These are phyloP conservation scores for Tupaia tana DNA, from an alignment of 2,113 vertebrate species.

Conservation along the genomic window DNA sequence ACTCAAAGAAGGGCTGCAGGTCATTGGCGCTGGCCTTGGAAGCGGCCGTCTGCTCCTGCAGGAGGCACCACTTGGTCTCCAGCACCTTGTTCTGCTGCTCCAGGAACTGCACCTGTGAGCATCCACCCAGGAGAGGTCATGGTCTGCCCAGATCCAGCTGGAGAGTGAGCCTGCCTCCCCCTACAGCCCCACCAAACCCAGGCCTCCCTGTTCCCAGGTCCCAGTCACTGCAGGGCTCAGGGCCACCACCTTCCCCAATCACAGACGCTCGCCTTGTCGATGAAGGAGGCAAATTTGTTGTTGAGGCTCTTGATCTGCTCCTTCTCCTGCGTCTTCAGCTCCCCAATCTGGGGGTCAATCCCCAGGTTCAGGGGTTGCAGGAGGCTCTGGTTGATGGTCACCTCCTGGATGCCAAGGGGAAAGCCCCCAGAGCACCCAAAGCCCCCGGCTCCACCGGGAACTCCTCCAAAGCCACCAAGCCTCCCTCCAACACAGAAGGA, in stretches of 20 bases:
- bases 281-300: neutral
- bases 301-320: neutral
- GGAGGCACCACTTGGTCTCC: constrained; percentile 31
- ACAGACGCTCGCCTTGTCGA: neutral
- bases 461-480: neutral
- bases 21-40: constrained; percentile 83
- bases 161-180: neutral
- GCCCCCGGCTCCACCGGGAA: neutral
- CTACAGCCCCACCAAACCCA: neutral
- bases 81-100: constrained; percentile 23
- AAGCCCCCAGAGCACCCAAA: neutral
- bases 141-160: neutral
- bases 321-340: neutral
- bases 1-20: constrained; percentile 86
- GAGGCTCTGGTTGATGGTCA: neutral
- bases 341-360: neutral
- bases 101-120: neutral
- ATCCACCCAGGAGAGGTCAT: neutral
- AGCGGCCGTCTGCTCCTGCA: neutral
- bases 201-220: neutral
- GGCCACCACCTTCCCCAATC: neutral
- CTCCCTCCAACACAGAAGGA: neutral
- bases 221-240: neutral
- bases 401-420: neutral
- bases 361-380: neutral